Percentiles rank a stretch among this genome's conserved stretches.
These are phyloP conservation scores for Tipula unca DNA, from an alignment of 2,888 invertebrate genomes.

Conservation along the genomic window DNA sequence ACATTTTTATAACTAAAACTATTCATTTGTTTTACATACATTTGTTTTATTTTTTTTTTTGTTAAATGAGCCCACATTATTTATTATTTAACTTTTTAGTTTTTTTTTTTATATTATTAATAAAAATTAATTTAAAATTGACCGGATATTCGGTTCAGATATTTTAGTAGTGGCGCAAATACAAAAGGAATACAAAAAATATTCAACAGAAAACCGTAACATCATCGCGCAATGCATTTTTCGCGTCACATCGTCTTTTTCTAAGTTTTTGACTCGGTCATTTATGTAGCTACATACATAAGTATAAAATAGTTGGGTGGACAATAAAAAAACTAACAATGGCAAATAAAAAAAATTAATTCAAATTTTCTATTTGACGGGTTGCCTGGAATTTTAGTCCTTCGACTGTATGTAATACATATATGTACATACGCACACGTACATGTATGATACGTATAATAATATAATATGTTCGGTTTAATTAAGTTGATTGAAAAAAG, in stretches of 20 bases:
- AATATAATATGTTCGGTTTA: neutral
- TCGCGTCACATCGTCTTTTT: neutral
- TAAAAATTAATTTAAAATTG: slow-evolving; percentile 9
- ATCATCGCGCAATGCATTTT: slow-evolving; percentile 3
- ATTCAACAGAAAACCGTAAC: neutral
- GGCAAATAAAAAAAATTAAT: neutral
- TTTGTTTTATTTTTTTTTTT: neutral
- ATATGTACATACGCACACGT: neutral
- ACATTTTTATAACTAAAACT: neutral
- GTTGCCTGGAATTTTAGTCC: neutral
- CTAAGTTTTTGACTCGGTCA: neutral
- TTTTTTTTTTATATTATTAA: neutral
- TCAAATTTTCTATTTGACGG: neutral
- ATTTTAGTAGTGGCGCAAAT: slow-evolving; percentile 2
- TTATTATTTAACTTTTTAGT: slow-evolving; percentile 2
- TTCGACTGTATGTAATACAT: neutral
- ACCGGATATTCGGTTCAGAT: slow-evolving; percentile 14
- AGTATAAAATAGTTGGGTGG: neutral
- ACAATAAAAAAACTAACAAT: neutral
- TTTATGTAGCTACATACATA: no score
- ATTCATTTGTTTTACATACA: neutral
- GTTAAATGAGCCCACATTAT: slow-evolving; percentile 14
- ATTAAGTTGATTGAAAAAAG: neutral
- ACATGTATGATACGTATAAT: neutral
- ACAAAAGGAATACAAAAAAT: neutral